phyloP scores from a whole-genome alignment of 2,888 invertebrate species.

The Willowsia nigromaculata region DNA sequence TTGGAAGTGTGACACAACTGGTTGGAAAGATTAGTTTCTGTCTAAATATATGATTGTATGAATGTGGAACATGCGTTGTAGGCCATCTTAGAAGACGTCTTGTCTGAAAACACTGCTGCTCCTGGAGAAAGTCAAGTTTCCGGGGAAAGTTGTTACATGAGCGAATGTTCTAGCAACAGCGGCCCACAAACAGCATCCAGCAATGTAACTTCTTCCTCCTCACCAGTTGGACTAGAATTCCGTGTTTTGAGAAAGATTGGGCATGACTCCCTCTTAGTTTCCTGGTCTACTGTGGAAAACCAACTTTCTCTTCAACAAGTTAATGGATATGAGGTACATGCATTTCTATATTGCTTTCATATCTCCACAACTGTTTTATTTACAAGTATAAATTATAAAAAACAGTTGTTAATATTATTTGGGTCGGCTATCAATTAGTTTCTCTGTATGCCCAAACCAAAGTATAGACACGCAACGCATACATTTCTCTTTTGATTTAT shows the following conservation, averaged over 20 bases:
- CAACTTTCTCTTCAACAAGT: conserved; percentile 54
- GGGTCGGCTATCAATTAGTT: not conserved
- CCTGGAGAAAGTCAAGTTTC: not conserved
- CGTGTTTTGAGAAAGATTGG: conserved; percentile 78
- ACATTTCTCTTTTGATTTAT: not conserved
- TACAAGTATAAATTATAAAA: no score
- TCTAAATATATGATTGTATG: not conserved
- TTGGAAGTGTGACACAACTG: not conserved
- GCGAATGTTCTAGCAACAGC: not conserved
- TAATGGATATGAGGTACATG: conserved; percentile 77
- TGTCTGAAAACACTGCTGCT: conserved; percentile 35
- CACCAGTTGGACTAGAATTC: conserved; percentile 73
- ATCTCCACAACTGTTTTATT: no score
- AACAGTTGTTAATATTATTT: not conserved
- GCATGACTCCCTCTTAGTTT: conserved; percentile 78
- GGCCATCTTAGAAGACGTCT: conserved; percentile 65
- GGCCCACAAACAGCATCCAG: not conserved
- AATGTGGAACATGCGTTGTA: conserved; percentile 14
- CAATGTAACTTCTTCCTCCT: not conserved
- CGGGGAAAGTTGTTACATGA: conserved; percentile 23
- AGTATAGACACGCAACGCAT: not conserved
- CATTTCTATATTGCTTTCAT: not conserved
- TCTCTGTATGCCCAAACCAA: not conserved
- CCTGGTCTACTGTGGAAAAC: conserved; percentile 77
- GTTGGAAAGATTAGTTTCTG: not conserved